Evolutionary conservation across 2,797 vertebrate species (phyloP), one percentile per base, ranked within the genome.

Genomic region (Lepilemur ruficaudatus): DNA sequence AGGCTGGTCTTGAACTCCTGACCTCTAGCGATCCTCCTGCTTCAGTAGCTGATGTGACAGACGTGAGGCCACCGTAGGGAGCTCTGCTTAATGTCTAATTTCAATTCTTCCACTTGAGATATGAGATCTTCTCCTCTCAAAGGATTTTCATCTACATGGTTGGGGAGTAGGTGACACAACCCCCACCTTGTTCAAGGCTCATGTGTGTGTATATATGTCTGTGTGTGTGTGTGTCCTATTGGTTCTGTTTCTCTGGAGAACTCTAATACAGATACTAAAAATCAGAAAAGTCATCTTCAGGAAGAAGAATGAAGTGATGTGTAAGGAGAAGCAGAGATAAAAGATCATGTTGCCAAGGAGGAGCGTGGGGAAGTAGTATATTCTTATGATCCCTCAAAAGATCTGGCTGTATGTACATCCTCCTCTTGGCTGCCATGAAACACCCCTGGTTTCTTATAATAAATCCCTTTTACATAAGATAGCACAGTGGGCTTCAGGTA

Each of bases 191-290:
- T 55, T 25, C n/a, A 32, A 48, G 43, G 43, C 43, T 48, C 9
- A 15, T 15, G 14, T 57, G 52, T 57, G 4, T 50, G 14, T 3
- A 2, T 23, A 3, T 23, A 22, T 55, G 22, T 52, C 10, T 13
- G 23, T 55, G 52, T 41, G 38, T 59, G 5, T 63, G 30, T 57
- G 3, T 41, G 12, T 2, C 57, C 12, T 25, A 57, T 7, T 61
- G 57, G 57, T 92, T 92, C 73, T 95, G 20, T 72, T 88, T 84
- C 41, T 59, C 78, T 81, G 76, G 17, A 93, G 48, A 82, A 43
- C 32, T n/a, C 57, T 72, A 87, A 83, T 20, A 76, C 1, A 41
- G 10, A 82, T 7, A 72, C 46, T 41, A 41, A 70, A 75, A 92
- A 73, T 75, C 3, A 82, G 35, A 92, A 61, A 76, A 86, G 15